Conservation (phyloP, 1,140 invertebrate species). For the Zelostemma sp. region DNA sequence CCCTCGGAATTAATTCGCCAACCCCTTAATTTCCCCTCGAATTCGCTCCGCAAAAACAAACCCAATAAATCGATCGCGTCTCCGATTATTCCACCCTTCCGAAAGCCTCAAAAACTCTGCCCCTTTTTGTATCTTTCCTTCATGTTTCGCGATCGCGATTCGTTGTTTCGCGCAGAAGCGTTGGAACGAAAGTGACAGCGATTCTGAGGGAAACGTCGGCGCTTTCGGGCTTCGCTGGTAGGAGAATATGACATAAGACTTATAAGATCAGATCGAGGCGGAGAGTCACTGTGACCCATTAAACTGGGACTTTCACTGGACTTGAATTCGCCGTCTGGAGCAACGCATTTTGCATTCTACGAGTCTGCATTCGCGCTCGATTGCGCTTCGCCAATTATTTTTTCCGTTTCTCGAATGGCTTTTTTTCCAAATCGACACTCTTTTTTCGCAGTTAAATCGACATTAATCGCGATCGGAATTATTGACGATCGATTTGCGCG, state of each 20-base stretch:
- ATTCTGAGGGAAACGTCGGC: constrained; percentile 56
- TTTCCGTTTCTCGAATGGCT: too few species aligned
- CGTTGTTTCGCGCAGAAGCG: constrained; percentile 58
- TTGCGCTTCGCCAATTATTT: not conserved
- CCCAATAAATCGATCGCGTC: not conserved
- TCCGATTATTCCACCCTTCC: not conserved
- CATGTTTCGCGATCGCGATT: constrained; percentile 18
- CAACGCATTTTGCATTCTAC: not conserved
- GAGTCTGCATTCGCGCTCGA: not conserved
- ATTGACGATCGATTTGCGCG: too few species aligned
- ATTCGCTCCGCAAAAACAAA: too few species aligned
- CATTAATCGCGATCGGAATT: too few species aligned
- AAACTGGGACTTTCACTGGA: constrained; percentile 60
- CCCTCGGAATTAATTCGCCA: not conserved
- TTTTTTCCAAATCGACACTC: not conserved
- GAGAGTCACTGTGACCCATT: constrained; percentile 46
- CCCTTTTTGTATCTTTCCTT: not conserved
- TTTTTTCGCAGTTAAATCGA: not conserved
- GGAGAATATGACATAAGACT: constrained; percentile 43
- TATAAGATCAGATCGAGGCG: constrained; percentile 23
- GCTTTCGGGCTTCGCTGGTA: constrained; percentile 46
- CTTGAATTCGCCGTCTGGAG: constrained; percentile 18
- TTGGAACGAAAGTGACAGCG: constrained; percentile 67
- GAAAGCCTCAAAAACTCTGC: not conserved
- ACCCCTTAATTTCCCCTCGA: constrained; percentile 28